Percentiles rank a stretch among this genome's conserved stretches.
phyloP scores from a whole-genome alignment of 2,797 vertebrate species.

The Molossus alvarezi region DNA sequence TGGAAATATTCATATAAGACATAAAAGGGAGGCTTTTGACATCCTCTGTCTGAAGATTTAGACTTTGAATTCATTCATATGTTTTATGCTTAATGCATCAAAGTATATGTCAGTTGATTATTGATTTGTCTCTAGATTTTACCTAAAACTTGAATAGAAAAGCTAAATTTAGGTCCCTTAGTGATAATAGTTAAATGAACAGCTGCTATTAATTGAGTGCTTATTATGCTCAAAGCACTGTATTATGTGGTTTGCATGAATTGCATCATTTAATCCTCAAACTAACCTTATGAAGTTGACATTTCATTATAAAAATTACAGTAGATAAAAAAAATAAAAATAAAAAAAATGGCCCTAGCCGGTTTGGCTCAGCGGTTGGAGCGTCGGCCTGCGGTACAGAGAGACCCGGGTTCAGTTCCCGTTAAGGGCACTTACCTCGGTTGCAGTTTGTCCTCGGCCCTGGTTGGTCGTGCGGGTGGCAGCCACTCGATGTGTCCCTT shows the following conservation, averaged over 20 bases:
- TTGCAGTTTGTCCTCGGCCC: too few species aligned
- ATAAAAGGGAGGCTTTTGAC: neutral
- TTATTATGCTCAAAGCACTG: slow-evolving; percentile 17
- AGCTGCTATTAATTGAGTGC: neutral
- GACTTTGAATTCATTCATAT: neutral
- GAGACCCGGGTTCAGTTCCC: too few species aligned
- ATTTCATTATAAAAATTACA: slow-evolving; percentile 45
- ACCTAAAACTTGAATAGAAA: neutral
- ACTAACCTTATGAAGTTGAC: neutral
- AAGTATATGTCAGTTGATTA: slow-evolving; percentile 22
- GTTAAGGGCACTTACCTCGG: too few species aligned
- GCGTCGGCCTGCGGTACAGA: too few species aligned
- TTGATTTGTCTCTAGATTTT: slow-evolving; percentile 41
- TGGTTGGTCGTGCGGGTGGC: too few species aligned
- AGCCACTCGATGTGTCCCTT: too few species aligned
- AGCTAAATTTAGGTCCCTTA: neutral
- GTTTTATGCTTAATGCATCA: neutral
- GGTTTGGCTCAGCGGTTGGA: too few species aligned
- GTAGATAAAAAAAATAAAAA: too few species aligned
- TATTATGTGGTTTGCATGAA: neutral
- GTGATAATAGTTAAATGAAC: slow-evolving; percentile 22
- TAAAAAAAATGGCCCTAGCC: too few species aligned
- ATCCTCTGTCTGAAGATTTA: neutral
- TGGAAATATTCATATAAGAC: neutral
- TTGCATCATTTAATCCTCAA: slow-evolving; percentile 35